A percentile compares a stretch with the other conserved stretches of the same genome.
Conservation (phyloP, 2,888 invertebrate genomes). For the Hypomecis punctinalis region DNA sequence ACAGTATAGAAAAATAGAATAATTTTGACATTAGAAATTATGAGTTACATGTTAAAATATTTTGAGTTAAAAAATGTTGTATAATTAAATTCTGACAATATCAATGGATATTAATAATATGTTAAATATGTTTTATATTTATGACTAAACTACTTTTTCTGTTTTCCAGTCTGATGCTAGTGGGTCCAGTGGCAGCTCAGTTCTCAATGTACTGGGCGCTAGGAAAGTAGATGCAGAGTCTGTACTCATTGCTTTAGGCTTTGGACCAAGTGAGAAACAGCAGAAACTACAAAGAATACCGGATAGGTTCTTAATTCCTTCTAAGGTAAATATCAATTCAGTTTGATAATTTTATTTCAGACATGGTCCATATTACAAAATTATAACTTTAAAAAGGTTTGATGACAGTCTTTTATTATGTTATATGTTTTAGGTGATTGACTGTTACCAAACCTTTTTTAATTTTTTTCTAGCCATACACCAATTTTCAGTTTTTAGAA, state of each 20-base stretch:
- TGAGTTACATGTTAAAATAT: too few relatives aligned
- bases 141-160: slow-evolving; percentile 15
- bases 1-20: too few relatives aligned
- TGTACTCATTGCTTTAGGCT: slow-evolving; percentile 92
- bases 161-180: slow-evolving; percentile 76
- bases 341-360: neutral
- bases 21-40: too few relatives aligned
- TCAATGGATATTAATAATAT: too few relatives aligned
- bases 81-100: too few relatives aligned
- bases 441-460: too few relatives aligned
- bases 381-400: too few relatives aligned
- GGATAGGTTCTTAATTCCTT: slow-evolving; percentile 91
- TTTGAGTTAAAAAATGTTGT: too few relatives aligned
- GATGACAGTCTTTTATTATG: too few relatives aligned
- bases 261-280: slow-evolving; percentile 89
- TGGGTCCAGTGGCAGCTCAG: slow-evolving; percentile 88
- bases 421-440: too few relatives aligned
- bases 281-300: slow-evolving; percentile 92
- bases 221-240: slow-evolving; percentile 96
- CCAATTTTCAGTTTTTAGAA: too few relatives aligned
- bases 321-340: slow-evolving; percentile 82
- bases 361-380: neutral
- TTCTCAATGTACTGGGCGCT: slow-evolving; percentile 92
- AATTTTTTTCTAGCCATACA: too few relatives aligned
- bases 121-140: neutral